Evolutionary conservation across 2,797 vertebrate species (phyloP).

Genomic region (Periophthalmus magnuspinnatus): DNA sequence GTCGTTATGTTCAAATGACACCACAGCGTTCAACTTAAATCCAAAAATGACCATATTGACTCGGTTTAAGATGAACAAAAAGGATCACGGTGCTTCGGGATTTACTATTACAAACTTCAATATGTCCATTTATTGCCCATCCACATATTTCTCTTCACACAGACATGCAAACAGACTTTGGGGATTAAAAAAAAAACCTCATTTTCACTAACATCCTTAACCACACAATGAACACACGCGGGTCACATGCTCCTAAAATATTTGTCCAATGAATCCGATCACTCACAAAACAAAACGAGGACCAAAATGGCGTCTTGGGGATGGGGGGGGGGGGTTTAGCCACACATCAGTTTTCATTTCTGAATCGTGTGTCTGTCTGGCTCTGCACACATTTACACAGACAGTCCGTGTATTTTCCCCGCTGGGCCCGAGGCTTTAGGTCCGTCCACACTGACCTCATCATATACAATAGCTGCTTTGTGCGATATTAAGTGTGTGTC

Average conservation of each 20-base stretch:
- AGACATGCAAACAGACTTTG: too few relatives aligned
- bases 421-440: slow-evolving; percentile 24
- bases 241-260: slow-evolving; percentile 5
- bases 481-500: slow-evolving; percentile 26
- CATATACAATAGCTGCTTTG: slow-evolving; percentile 56
- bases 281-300: slow-evolving; percentile 28
- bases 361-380: slow-evolving; percentile 37
- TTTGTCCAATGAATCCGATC: slow-evolving; percentile 8
- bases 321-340: slow-evolving; percentile 16
- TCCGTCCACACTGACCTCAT: slow-evolving; percentile 53
- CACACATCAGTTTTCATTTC: slow-evolving; percentile 45
- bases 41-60: neutral
- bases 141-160: too few relatives aligned
- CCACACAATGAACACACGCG: neutral
- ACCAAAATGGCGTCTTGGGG: slow-evolving; percentile 19
- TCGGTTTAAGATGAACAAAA: neutral
- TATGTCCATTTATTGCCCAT: neutral
- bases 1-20: too few relatives aligned
- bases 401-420: slow-evolving; percentile 28
- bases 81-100: neutral
- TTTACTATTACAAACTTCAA: neutral
- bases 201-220: neutral
- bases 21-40: neutral
- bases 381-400: slow-evolving; percentile 57
- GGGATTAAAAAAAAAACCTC: too few relatives aligned